phyloP scores from a whole-genome alignment of 2,113 vertebrate species.

The Ranitomeya imitator region DNA sequence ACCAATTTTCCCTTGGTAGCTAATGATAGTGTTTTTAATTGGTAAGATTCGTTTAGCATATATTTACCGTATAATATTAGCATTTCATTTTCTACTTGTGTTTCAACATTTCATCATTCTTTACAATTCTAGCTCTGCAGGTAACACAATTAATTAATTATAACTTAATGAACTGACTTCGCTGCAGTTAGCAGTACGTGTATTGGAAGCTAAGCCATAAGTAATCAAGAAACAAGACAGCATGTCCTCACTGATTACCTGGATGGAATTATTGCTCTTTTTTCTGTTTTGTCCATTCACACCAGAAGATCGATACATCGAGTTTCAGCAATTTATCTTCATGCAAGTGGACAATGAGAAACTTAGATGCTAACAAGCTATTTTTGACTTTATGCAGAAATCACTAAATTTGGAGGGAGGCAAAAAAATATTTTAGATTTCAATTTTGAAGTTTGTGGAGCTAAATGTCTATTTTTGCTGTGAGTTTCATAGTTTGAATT shows the following conservation, averaged over 20 bases:
- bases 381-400: neutral
- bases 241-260: conserved; percentile 3
- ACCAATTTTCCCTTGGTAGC: neutral
- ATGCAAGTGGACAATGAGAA: neutral
- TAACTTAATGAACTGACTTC: conserved; percentile 18
- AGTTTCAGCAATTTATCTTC: conserved; percentile 35
- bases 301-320: neutral
- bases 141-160: conserved; percentile 21
- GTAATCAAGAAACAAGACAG: conserved; percentile 11
- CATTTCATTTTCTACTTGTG: neutral
- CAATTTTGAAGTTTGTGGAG: too few relatives aligned
- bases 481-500: too few relatives aligned
- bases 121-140: neutral
- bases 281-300: neutral
- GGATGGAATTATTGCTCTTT: neutral
- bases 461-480: too few relatives aligned
- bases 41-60: neutral
- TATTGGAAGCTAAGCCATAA: neutral
- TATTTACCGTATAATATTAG: neutral
- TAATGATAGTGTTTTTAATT: neutral
- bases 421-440: too few relatives aligned
- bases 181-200: neutral
- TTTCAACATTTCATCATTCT: neutral
- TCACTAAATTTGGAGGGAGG: neutral
- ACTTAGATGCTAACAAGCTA: neutral